phyloP scores from a whole-genome alignment of 1,140 invertebrate genomes.

The Adelges cooleyi region DNA sequence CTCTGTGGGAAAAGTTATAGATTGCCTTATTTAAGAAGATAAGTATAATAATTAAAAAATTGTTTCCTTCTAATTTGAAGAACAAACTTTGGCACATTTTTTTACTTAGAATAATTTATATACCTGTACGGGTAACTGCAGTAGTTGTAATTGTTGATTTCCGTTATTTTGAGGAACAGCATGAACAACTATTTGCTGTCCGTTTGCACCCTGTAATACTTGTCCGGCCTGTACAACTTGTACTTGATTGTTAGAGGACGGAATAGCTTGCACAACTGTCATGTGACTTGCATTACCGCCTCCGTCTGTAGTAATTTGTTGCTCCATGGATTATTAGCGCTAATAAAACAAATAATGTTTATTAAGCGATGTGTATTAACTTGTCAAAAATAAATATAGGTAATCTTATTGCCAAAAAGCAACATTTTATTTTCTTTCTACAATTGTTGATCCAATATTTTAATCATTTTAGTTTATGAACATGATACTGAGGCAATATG shows the following conservation, averaged over 20 bases:
- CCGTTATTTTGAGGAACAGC: constrained; percentile 33
- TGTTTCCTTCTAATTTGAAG: too few species aligned
- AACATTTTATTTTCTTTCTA: too few species aligned
- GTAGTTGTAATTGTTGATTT: not conserved
- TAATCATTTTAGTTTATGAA: too few species aligned
- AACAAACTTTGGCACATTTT: not conserved
- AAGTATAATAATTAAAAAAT: not conserved
- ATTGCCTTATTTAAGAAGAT: too few species aligned
- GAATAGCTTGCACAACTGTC: constrained; percentile 39
- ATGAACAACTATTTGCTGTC: constrained; percentile 37
- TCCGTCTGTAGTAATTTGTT: constrained; percentile 32
- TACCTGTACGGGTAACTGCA: constrained; percentile 7
- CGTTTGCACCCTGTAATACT: constrained; percentile 37
- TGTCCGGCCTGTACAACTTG: constrained; percentile 43
- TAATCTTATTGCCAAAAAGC: constrained; percentile 1
- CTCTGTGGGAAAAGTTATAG: too few species aligned
- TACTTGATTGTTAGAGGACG: constrained; percentile 34
- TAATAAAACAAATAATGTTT: not conserved
- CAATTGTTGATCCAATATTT: too few species aligned
- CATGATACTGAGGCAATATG: too few species aligned
- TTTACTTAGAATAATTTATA: not conserved
- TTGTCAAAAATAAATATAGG: not conserved
- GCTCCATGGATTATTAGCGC: constrained; percentile 32
- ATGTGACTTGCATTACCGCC: constrained; percentile 33
- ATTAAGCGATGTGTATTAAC: not conserved